Percentiles rank a stretch among this genome's conserved stretches.
phyloP scores from a whole-genome alignment of 1,140 invertebrate species.

The Proctacanthus coquilletti region DNA sequence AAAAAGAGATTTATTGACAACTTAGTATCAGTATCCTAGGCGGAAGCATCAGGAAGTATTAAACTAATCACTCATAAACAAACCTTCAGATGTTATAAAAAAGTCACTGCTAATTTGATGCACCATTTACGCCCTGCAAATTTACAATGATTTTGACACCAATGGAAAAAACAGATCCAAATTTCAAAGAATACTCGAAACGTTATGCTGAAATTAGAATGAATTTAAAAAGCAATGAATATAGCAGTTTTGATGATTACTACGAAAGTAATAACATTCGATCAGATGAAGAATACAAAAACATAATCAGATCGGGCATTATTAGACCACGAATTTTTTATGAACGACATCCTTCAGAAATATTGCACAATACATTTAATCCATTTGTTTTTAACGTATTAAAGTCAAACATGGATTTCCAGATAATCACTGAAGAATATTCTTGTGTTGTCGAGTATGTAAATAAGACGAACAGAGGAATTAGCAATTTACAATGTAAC shows the following conservation, averaged over 20 bases:
- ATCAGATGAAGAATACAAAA: constrained; percentile 13
- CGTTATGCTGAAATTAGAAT: too few relatives aligned
- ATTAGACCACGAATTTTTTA: constrained; percentile 13
- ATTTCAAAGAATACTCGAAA: too few relatives aligned
- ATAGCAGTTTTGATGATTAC: too few relatives aligned
- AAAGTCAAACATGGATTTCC: constrained; percentile 25
- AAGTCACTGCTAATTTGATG: constrained; percentile 19
- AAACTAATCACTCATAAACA: constrained; percentile 14
- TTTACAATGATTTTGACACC: constrained; percentile 15
- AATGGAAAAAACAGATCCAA: constrained; percentile 8
- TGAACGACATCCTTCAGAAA: constrained; percentile 13
- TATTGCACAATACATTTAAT: constrained; percentile 21
- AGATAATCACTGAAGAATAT: constrained; percentile 28
- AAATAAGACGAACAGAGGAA: constrained; percentile 25
- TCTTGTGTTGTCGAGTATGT: too few relatives aligned
- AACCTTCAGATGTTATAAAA: constrained; percentile 16
- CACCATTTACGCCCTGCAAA: constrained; percentile 16
- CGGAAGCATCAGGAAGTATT: constrained; percentile 14
- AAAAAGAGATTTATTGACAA: constrained; percentile 30
- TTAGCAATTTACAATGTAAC: constrained; percentile 21
- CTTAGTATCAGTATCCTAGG: constrained; percentile 13
- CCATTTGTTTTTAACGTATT: constrained; percentile 16
- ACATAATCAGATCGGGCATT: constrained; percentile 15
- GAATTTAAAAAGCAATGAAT: too few relatives aligned
- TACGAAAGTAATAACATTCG: constrained; percentile 9